Conservation (phyloP, 2,797 vertebrate species). For the Heterohyrax brucei region DNA sequence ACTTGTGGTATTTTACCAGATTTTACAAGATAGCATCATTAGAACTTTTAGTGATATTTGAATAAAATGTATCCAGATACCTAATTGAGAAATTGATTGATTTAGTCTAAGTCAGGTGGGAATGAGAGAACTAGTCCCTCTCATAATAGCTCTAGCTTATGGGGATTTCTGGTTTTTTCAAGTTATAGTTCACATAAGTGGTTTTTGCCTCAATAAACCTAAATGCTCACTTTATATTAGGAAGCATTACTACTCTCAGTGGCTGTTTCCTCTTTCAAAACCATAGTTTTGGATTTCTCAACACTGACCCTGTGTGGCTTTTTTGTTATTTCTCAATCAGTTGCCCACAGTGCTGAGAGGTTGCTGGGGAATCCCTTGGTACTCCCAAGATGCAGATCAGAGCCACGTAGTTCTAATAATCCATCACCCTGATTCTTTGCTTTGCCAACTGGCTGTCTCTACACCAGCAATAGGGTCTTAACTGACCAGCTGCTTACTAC, state of each 20-base stretch:
- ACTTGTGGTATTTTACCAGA: too few species aligned
- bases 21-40: not conserved
- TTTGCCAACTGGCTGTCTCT: not conserved
- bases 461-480: not conserved
- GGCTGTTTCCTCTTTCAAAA: not conserved
- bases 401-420: not conserved
- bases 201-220: not conserved
- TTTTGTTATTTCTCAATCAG: not conserved
- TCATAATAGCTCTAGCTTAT: not conserved
- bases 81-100: not conserved
- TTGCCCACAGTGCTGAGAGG: not conserved
- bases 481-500: not conserved
- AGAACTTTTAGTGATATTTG: conserved; percentile 47
- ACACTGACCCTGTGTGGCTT: not conserved
- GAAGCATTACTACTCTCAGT: not conserved
- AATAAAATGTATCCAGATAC: conserved; percentile 24
- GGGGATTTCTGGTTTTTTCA: not conserved
- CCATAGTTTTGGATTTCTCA: not conserved
- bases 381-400: too few species aligned
- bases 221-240: not conserved
- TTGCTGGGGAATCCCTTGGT: not conserved
- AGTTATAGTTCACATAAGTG: not conserved
- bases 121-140: not conserved
- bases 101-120: conserved; percentile 6
- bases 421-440: not conserved